Evolutionary conservation across 2,113 vertebrate species (phyloP).

Genomic region (Thermophis baileyi): DNA sequence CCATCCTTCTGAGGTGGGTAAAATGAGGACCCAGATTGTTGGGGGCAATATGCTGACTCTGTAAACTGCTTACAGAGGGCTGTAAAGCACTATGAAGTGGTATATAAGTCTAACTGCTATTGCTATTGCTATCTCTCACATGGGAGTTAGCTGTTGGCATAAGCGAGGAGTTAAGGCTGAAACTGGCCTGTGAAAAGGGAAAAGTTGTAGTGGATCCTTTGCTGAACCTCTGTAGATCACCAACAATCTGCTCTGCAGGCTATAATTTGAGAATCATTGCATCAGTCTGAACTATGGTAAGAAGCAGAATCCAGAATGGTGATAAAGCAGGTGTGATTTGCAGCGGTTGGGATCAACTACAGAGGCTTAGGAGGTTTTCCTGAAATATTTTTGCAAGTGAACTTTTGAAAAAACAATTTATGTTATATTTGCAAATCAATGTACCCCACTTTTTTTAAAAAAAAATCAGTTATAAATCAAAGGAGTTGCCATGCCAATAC

Average conservation of each 20-base stretch:
- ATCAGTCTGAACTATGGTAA: background rate
- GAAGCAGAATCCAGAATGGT: background rate
- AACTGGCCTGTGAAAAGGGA: background rate
- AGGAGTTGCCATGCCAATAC: background rate
- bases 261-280: background rate
- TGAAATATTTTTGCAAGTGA: background rate
- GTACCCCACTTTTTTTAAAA: background rate
- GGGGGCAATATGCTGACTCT: too few relatives aligned
- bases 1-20: too few relatives aligned
- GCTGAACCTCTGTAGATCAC: background rate
- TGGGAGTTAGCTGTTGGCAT: background rate
- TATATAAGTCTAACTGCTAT: too few relatives aligned
- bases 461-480: background rate
- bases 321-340: background rate
- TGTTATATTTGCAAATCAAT: background rate
- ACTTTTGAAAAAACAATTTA: background rate
- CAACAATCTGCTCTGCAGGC: background rate
- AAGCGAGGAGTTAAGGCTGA: background rate
- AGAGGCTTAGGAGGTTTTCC: background rate
- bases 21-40: too few relatives aligned
- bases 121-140: too few relatives aligned
- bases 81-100: too few relatives aligned
- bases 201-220: background rate
- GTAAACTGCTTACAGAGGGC: too few relatives aligned
- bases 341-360: background rate